These are phyloP conservation scores for Enchytraeus crypticus DNA, from an alignment of 2,888 invertebrate species.

Conservation along the genomic window DNA sequence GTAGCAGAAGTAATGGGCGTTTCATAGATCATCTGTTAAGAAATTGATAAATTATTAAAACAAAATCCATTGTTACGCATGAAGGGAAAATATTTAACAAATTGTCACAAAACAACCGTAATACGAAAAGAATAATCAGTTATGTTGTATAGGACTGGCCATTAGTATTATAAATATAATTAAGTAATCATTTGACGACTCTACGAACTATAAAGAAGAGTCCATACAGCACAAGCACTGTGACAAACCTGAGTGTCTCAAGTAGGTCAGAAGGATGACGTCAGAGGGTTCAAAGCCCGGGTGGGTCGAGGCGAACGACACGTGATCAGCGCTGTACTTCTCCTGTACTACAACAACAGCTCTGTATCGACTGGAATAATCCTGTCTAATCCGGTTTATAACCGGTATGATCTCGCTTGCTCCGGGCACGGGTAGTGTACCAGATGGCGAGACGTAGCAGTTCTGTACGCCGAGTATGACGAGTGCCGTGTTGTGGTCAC, in stretches of 20 bases:
- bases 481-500: conserved; percentile 26
- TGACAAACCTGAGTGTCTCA: conserved; percentile 29
- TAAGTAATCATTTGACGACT: too few species aligned
- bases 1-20: too few species aligned
- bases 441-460: conserved; percentile 36
- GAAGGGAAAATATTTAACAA: too few species aligned
- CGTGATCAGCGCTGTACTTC: conserved; percentile 38
- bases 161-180: too few species aligned
- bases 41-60: too few species aligned
- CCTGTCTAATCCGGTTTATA: conserved; percentile 33
- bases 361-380: conserved; percentile 24
- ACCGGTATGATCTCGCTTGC: conserved; percentile 33
- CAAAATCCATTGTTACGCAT: too few species aligned
- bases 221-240: too few species aligned
- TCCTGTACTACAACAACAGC: conserved; percentile 36
- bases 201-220: too few species aligned
- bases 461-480: conserved; percentile 39
- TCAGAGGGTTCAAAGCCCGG: conserved; percentile 13
- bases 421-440: conserved; percentile 32
- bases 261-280: conserved; percentile 28
- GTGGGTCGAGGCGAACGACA: conserved; percentile 39
- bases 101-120: too few species aligned
- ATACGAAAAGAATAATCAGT: too few species aligned
- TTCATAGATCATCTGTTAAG: too few species aligned
- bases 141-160: too few species aligned